These are phyloP conservation scores for Aphelocoma californica DNA, from an alignment of 2,797 vertebrate species.

Conservation along the genomic window DNA sequence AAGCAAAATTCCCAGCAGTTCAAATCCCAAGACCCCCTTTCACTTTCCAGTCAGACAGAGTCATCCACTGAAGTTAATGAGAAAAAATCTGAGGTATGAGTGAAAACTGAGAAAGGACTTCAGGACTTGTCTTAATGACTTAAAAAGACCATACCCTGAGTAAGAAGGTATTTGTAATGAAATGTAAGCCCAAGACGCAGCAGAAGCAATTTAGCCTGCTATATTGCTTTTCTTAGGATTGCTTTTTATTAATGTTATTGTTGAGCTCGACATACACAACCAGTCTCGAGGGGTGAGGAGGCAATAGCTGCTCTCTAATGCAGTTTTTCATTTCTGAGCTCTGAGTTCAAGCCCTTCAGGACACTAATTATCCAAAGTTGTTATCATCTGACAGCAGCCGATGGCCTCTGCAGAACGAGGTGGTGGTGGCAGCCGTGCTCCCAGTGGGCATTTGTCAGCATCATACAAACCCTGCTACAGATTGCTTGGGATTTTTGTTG, in stretches of 20 bases:
- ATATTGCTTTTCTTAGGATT: slow-evolving; percentile 41
- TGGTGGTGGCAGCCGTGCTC: background rate
- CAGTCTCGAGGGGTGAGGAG: background rate
- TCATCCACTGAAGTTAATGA: slow-evolving; percentile 26
- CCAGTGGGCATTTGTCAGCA: background rate
- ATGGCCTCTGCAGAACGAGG: background rate
- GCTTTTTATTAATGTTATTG: slow-evolving; percentile 15
- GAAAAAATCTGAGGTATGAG: background rate
- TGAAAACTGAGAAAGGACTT: slow-evolving; percentile 35
- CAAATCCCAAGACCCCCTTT: slow-evolving; percentile 26
- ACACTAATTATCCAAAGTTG: slow-evolving; percentile 52
- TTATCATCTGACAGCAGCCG: slow-evolving; percentile 31
- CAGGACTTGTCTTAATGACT: slow-evolving; percentile 32
- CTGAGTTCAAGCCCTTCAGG: slow-evolving; percentile 41
- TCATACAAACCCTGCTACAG: background rate
- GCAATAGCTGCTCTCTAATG: slow-evolving; percentile 21
- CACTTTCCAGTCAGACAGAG: slow-evolving; percentile 19
- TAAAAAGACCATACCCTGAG: background rate
- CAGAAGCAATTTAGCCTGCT: slow-evolving; percentile 29
- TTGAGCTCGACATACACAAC: background rate
- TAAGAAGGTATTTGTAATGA: slow-evolving; percentile 23
- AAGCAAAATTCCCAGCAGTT: slow-evolving; percentile 32
- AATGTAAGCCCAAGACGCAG: slow-evolving; percentile 2
- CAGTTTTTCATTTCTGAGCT: slow-evolving; percentile 36
- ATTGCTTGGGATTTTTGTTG: slow-evolving; percentile 4